Percentiles rank a stretch among this genome's conserved stretches.
phyloP scores from a whole-genome alignment of 2,888 invertebrate species.

The Meliscaeva auricollis region DNA sequence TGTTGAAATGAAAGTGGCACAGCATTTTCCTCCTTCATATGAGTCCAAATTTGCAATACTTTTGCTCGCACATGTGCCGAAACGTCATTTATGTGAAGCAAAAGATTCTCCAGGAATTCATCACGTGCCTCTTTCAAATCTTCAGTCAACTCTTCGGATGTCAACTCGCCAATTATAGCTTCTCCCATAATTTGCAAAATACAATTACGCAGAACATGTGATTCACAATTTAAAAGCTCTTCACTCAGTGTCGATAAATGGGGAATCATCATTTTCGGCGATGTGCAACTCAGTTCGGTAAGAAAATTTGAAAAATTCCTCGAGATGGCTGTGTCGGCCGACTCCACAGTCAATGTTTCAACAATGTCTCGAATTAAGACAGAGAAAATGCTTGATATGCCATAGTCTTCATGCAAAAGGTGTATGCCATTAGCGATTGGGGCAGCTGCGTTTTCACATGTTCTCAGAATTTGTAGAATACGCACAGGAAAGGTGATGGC shows the following conservation, averaged over 20 bases:
- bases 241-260: slow-evolving; percentile 82
- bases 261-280: slow-evolving; percentile 83
- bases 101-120: slow-evolving; percentile 91
- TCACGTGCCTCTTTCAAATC: slow-evolving; percentile 89
- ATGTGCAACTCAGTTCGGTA: slow-evolving; percentile 81
- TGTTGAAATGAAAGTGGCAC: slow-evolving; percentile 91
- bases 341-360: slow-evolving; percentile 81
- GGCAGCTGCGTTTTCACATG: slow-evolving; percentile 80
- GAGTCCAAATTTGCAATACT: slow-evolving; percentile 92
- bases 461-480: slow-evolving; percentile 86
- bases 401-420: slow-evolving; percentile 82
- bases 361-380: slow-evolving; percentile 83
- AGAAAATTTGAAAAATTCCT: slow-evolving; percentile 83
- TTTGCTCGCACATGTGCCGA: slow-evolving; percentile 94
- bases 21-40: slow-evolving; percentile 90
- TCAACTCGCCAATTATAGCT: slow-evolving; percentile 89
- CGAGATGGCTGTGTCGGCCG: slow-evolving; percentile 80
- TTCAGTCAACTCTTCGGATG: slow-evolving; percentile 89
- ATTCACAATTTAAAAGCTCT: slow-evolving; percentile 85
- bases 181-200: slow-evolving; percentile 93
- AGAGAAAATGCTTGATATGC: slow-evolving; percentile 81
- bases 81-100: slow-evolving; percentile 93
- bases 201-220: slow-evolving; percentile 90
- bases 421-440: slow-evolving; percentile 82
- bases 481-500: slow-evolving; percentile 91